phyloP scores from a whole-genome alignment of 92 coral and sea anemone genomes.

The Siderastrea siderea region DNA sequence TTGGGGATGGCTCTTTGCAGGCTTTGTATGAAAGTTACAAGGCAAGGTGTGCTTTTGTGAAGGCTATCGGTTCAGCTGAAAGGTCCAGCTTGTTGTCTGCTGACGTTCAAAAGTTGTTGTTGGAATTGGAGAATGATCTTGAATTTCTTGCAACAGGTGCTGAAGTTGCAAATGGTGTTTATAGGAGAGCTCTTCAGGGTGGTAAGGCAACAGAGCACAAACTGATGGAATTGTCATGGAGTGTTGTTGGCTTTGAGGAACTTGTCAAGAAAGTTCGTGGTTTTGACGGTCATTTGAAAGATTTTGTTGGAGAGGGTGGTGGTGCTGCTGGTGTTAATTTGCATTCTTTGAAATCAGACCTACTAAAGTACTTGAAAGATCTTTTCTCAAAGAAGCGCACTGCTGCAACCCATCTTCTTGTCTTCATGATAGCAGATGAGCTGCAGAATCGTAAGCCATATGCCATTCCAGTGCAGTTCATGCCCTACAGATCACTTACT shows the following conservation, averaged over 20 bases:
- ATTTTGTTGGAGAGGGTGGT: slow-evolving; percentile 26
- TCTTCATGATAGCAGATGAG: slow-evolving; percentile 75
- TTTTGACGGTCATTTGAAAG: slow-evolving; percentile 30
- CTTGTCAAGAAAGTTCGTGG: slow-evolving; percentile 44
- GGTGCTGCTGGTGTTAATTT: slow-evolving; percentile 17
- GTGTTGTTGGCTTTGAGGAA: slow-evolving; percentile 56
- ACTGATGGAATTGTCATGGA: slow-evolving; percentile 77
- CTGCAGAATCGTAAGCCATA: slow-evolving; percentile 56
- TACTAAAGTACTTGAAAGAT: slow-evolving; percentile 12
- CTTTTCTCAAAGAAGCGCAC: slow-evolving; percentile 49
- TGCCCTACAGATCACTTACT: slow-evolving; percentile 64
- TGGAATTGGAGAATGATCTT: slow-evolving; percentile 33
- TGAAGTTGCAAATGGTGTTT: slow-evolving; percentile 34
- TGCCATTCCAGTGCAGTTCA: slow-evolving; percentile 72
- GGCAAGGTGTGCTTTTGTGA: slow-evolving; percentile 26
- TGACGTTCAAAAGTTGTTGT: slow-evolving; percentile 36
- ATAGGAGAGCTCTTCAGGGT: slow-evolving; percentile 43
- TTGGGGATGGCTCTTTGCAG: slow-evolving; percentile 53
- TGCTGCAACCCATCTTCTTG: slow-evolving; percentile 62
- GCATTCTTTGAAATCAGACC: neutral
- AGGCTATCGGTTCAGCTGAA: slow-evolving; percentile 4
- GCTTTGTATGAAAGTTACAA: slow-evolving; percentile 9
- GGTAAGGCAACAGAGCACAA: slow-evolving; percentile 29
- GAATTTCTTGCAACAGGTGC: slow-evolving; percentile 44
- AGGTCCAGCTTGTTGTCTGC: slow-evolving; percentile 14